These are phyloP conservation scores for Tineola bisselliella DNA, from an alignment of 2,888 invertebrate species.

Conservation along the genomic window DNA sequence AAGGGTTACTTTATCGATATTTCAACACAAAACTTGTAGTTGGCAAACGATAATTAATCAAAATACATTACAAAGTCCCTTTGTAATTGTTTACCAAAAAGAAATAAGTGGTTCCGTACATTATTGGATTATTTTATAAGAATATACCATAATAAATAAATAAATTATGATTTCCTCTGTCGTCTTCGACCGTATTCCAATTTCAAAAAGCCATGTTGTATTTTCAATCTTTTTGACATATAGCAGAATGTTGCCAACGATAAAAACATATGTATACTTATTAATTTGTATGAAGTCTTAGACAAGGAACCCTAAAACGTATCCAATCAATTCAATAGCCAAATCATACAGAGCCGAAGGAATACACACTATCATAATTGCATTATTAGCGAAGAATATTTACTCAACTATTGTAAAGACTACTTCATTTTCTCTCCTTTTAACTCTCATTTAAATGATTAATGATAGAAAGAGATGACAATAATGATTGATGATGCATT, in stretches of 20 bases:
- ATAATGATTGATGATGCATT: constrained; percentile 51
- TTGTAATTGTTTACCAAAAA: neutral
- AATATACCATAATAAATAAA: too few relatives aligned
- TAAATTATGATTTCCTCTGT: too few relatives aligned
- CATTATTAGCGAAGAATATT: constrained; percentile 55
- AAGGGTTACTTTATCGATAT: constrained; percentile 6
- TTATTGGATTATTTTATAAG: too few relatives aligned
- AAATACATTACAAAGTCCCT: neutral
- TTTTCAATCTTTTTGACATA: too few relatives aligned
- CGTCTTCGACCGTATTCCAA: too few relatives aligned
- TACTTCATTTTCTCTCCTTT: constrained; percentile 65
- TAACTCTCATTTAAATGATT: constrained; percentile 65
- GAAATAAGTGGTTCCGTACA: neutral
- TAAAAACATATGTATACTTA: too few relatives aligned
- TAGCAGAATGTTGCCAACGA: too few relatives aligned
- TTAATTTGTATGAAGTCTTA: too few relatives aligned
- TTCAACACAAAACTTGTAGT: neutral
- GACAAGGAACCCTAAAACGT: neutral
- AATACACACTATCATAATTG: constrained; percentile 47
- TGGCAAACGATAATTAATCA: neutral
- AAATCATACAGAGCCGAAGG: constrained; percentile 18
- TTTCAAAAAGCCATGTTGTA: too few relatives aligned
- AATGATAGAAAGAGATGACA: constrained; percentile 35
- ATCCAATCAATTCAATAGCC: neutral
- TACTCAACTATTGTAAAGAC: constrained; percentile 39